Percentiles rank a stretch among this genome's conserved stretches.
These are phyloP conservation scores for Neodiprion virginianus DNA, from an alignment of 1,140 invertebrate species.

Conservation along the genomic window DNA sequence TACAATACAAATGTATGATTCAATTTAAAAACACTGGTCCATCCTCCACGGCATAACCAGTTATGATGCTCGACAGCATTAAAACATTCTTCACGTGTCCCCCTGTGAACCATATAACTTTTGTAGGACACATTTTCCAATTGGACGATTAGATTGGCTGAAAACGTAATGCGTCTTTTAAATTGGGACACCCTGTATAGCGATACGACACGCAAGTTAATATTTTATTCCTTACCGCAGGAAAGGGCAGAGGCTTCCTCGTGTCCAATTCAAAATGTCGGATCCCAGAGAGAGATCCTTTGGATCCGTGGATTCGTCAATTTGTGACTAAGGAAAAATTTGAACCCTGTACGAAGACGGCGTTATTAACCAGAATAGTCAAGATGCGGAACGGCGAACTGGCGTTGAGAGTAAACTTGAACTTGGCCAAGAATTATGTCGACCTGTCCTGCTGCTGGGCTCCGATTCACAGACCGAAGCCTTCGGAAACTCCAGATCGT, in stretches of 20 bases:
- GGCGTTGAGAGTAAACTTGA: conserved; percentile 42
- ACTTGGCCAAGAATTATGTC: conserved; percentile 40
- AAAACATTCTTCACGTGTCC: too few species aligned
- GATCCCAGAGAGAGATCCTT: conserved; percentile 73
- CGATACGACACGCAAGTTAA: too few species aligned
- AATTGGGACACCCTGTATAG: too few species aligned
- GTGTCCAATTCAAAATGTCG: conserved; percentile 74
- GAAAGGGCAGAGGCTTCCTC: conserved; percentile 62
- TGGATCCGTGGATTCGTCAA: conserved; percentile 69
- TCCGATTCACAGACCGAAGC: conserved; percentile 50
- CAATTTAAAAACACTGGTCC: too few species aligned
- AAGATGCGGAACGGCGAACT: conserved; percentile 46
- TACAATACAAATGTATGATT: too few species aligned
- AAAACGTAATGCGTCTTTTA: too few species aligned
- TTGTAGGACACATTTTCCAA: too few species aligned
- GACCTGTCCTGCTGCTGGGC: conserved; percentile 64
- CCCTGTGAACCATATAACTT: too few species aligned
- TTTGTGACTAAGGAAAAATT: conserved; percentile 67
- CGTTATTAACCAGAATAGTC: conserved; percentile 58
- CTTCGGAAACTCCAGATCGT: conserved; percentile 32
- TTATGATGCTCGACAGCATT: too few species aligned
- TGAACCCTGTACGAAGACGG: conserved; percentile 62
- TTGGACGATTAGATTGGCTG: too few species aligned
- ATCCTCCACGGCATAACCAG: too few species aligned
- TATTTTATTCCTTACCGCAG: conserved; percentile 29